These are phyloP conservation scores for Macrotis lagotis DNA, from an alignment of 2,113 vertebrate genomes.

Conservation along the genomic window DNA sequence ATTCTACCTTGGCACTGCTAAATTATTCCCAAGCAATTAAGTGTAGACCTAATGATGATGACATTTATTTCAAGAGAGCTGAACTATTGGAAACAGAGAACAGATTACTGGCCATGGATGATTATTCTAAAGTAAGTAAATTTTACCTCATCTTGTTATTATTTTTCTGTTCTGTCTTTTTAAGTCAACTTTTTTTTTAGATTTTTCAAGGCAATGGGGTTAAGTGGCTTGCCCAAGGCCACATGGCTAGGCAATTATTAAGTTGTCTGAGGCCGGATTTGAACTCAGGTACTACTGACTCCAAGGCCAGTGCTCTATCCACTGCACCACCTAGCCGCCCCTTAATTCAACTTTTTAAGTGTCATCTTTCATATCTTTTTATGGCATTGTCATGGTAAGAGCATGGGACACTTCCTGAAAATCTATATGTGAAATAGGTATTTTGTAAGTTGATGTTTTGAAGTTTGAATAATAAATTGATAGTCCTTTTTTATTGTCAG, in stretches of 20 bases:
- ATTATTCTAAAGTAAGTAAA: conserved; percentile 86
- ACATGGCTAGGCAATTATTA: too few relatives aligned
- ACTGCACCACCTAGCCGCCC: too few relatives aligned
- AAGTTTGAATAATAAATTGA: background rate
- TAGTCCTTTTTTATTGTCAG: background rate
- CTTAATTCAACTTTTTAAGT: too few relatives aligned
- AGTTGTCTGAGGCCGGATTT: too few relatives aligned
- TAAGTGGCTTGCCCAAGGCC: too few relatives aligned
- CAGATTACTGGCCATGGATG: conserved; percentile 84
- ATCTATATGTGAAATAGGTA: conserved; percentile 19
- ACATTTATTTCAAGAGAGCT: conserved; percentile 85
- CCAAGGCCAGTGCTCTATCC: too few relatives aligned
- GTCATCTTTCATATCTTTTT: background rate
- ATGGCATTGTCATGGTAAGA: background rate
- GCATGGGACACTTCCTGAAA: background rate
- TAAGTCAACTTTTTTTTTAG: background rate
- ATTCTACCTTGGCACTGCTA: conserved; percentile 81
- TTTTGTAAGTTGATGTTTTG: conserved; percentile 18
- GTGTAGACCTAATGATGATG: conserved; percentile 82
- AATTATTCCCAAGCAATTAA: conserved; percentile 85
- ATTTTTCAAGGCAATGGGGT: too few relatives aligned
- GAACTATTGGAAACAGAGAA: conserved; percentile 80
- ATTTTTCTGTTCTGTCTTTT: conserved; percentile 21
- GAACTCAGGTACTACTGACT: too few relatives aligned
- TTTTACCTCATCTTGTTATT: background rate